A percentile compares a stretch with the other conserved stretches of the same genome.
Conservation (phyloP, 1,140 invertebrate genomes). For the Drosophila sulfurigaster region DNA sequence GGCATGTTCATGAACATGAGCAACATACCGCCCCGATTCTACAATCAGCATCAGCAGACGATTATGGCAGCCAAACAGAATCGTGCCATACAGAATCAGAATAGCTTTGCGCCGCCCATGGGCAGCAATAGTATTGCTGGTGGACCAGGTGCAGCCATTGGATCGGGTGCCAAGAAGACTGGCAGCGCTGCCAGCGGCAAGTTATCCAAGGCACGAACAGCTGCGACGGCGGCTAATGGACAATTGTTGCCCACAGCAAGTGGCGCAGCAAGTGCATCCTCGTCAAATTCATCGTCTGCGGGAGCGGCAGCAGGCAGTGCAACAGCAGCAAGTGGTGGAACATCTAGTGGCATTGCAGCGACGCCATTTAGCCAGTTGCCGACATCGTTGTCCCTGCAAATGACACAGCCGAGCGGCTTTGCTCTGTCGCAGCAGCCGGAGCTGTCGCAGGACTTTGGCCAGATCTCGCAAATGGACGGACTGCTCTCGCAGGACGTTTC, state of each 20-base stretch:
- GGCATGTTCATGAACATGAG: constrained; percentile 98
- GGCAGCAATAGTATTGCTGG: constrained; percentile 37
- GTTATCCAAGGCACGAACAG: constrained; percentile 13
- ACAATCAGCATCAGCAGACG: constrained; percentile 91
- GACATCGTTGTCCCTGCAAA: constrained; percentile 88
- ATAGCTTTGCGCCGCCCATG: constrained; percentile 24
- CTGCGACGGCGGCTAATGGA: constrained; percentile 1
- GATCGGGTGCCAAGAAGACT: constrained; percentile 28
- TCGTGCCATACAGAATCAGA: constrained; percentile 42
- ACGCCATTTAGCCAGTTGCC: constrained; percentile 85
- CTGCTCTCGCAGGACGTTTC: constrained; percentile 94
- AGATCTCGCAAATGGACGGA: constrained; percentile 97
- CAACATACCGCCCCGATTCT: constrained; percentile 94
- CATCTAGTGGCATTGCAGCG: not conserved
- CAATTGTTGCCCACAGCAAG: not conserved
- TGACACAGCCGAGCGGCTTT: constrained; percentile 89
- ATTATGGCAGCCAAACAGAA: constrained; percentile 85
- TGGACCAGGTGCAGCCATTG: constrained; percentile 26
- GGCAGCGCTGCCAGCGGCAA: constrained; percentile 29
- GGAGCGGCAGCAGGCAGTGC: not conserved
- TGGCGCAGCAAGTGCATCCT: not conserved
- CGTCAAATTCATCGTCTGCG: not conserved
- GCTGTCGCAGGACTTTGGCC: constrained; percentile 95
- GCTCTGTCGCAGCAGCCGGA: constrained; percentile 92
- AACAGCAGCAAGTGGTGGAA: not conserved